Percentiles rank a stretch among this genome's conserved stretches.
phyloP scores from a whole-genome alignment of 2,888 invertebrate genomes.

The Nemoura dubitans region DNA sequence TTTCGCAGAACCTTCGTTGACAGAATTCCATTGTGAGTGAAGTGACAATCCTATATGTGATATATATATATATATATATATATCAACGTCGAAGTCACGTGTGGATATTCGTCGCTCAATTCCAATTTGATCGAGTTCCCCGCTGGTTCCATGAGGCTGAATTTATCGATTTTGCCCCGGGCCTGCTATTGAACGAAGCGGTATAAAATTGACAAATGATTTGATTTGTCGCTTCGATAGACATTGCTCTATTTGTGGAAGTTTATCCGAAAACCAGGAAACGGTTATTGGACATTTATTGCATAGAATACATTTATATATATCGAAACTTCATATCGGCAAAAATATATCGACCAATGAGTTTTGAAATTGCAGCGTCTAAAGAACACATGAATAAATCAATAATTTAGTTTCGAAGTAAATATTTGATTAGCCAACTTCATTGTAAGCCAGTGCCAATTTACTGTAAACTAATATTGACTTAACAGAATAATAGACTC shows the following conservation, averaged over 20 bases:
- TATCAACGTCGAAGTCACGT: no score
- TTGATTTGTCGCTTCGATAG: not conserved
- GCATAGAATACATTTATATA: no score
- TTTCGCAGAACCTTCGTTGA: no score
- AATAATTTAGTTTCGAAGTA: not conserved
- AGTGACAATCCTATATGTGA: no score
- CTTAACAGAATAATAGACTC: no score
- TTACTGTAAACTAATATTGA: not conserved
- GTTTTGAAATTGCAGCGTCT: not conserved
- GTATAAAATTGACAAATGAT: not conserved
- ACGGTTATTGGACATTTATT: not conserved
- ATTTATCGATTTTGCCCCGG: not conserved
- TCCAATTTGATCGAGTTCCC: no score
- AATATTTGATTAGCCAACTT: not conserved
- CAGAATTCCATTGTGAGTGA: no score
- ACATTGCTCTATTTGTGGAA: not conserved
- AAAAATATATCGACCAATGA: no score
- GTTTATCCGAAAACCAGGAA: not conserved
- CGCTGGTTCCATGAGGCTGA: no score
- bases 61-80: no score
- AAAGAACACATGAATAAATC: not conserved
- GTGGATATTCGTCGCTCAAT: no score
- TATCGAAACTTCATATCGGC: no score
- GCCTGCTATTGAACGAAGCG: not conserved
- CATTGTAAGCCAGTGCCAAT: not conserved